A percentile compares a stretch with the other conserved stretches of the same genome.
phyloP scores from a whole-genome alignment of 2,797 vertebrate species.

The Chromis chromis region DNA sequence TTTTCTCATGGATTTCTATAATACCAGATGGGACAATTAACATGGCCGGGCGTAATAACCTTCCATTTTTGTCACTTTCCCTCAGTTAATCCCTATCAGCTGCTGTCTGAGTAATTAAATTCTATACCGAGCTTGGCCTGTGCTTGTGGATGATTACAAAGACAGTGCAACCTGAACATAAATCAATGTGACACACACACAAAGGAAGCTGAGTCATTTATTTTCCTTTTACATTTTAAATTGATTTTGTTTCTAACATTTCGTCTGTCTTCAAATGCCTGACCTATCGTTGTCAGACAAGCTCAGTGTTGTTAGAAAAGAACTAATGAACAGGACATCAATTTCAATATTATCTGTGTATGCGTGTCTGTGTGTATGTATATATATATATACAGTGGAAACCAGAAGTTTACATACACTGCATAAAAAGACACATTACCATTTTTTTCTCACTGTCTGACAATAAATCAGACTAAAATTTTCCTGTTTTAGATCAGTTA shows the following conservation, averaged over 20 bases:
- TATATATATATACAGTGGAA: too few species aligned
- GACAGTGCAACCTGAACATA: constrained; percentile 53
- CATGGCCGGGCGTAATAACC: constrained; percentile 43
- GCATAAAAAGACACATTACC: too few species aligned
- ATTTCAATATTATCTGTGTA: background rate
- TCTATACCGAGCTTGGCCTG: constrained; percentile 28
- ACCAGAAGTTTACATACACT: too few species aligned
- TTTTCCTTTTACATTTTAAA: constrained; percentile 34
- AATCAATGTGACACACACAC: constrained; percentile 62
- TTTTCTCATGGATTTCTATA: constrained; percentile 36
- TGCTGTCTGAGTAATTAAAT: constrained; percentile 49
- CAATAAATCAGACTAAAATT: too few species aligned
- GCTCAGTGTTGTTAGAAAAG: constrained; percentile 2
- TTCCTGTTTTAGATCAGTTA: too few species aligned
- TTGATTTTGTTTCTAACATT: constrained; percentile 41
- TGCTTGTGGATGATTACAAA: constrained; percentile 54
- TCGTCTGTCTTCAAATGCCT: constrained; percentile 27
- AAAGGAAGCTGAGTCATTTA: constrained; percentile 52
- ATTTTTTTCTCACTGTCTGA: too few species aligned
- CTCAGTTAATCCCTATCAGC: constrained; percentile 57
- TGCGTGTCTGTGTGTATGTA: background rate
- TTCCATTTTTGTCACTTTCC: constrained; percentile 52
- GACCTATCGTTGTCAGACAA: constrained; percentile 25
- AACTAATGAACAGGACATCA: background rate
- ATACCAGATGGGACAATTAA: constrained; percentile 46